These are phyloP conservation scores for Vireo altiloquus DNA, from an alignment of 2,113 vertebrate species.

Conservation along the genomic window DNA sequence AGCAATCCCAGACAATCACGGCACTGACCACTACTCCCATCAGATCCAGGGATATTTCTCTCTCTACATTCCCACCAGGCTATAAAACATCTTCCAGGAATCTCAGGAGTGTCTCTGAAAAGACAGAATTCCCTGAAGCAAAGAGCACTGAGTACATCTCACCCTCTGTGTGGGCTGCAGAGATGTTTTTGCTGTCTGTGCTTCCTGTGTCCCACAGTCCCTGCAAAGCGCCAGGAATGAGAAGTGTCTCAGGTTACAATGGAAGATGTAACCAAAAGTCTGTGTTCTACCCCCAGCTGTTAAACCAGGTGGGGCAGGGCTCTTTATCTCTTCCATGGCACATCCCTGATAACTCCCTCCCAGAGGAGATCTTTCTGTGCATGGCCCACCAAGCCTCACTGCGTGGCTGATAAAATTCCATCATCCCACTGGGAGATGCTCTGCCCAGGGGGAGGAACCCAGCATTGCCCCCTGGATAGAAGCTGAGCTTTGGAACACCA, in stretches of 20 bases:
- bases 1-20: background rate
- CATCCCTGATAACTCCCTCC: background rate
- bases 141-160: too few relatives aligned
- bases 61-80: background rate
- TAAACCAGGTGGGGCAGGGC: background rate
- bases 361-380: background rate
- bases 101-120: background rate
- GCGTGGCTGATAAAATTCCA: background rate
- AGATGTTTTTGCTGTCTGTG: background rate
- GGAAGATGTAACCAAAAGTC: background rate
- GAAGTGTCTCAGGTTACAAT: rapidly evolving
- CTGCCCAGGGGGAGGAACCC: background rate
- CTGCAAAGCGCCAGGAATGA: background rate
- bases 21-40: background rate
- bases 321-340: background rate
- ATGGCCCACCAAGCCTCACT: background rate
- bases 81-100: background rate
- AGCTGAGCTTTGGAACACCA: background rate
- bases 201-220: background rate
- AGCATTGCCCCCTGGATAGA: background rate
- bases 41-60: background rate
- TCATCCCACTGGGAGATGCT: background rate
- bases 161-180: background rate
- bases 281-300: background rate
- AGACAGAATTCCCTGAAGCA: background rate